Conservation (phyloP, 2,113 vertebrate species). For the Atlantisia rogersi region DNA sequence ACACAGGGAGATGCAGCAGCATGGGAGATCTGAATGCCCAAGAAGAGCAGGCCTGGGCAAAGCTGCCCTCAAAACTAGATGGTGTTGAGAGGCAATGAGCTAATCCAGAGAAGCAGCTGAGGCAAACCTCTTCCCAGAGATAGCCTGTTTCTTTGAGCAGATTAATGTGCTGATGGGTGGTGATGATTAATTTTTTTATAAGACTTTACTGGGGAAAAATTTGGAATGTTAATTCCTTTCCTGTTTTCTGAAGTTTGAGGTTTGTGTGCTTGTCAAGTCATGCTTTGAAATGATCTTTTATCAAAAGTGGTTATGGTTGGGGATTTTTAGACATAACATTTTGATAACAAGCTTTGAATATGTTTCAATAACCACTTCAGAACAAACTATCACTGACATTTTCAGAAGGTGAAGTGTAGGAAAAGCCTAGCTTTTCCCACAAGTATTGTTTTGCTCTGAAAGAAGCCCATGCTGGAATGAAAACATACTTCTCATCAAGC, state of each 20-base stretch:
- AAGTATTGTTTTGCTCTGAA: background rate
- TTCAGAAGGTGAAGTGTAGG: slow-evolving; percentile 11
- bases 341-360: slow-evolving; percentile 19
- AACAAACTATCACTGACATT: background rate
- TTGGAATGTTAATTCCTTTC: background rate
- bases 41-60: background rate
- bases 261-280: background rate
- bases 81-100: background rate
- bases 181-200: background rate
- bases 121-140: background rate
- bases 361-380: slow-evolving; percentile 2
- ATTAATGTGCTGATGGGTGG: background rate
- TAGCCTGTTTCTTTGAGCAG: background rate
- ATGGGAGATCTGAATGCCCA: background rate
- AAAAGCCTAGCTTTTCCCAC: slow-evolving; percentile 19
- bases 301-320: background rate
- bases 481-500: slow-evolving; percentile 6
- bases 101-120: background rate
- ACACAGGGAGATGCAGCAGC: background rate
- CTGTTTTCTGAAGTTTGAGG: slow-evolving; percentile 7
- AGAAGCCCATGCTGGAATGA: background rate
- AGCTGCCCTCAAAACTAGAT: background rate
- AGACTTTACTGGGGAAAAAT: background rate
- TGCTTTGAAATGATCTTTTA: background rate
- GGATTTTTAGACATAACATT: slow-evolving; percentile 15